These are phyloP conservation scores for Lasaia peninsularis DNA, from an alignment of 1,140 invertebrate species.

Conservation along the genomic window DNA sequence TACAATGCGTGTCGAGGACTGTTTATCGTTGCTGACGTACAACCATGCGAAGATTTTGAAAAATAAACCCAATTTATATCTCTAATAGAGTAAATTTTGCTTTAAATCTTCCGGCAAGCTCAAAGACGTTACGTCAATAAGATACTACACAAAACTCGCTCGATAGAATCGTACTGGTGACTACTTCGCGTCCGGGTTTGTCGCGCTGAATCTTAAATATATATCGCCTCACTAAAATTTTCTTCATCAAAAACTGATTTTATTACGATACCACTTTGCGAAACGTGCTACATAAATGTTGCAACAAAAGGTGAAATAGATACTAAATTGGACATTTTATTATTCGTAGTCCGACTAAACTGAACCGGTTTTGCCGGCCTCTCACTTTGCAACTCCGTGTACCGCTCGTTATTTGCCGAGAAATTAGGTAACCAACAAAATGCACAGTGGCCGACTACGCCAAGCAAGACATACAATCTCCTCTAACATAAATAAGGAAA, in stretches of 20 bases:
- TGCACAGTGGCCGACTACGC: constrained; percentile 53
- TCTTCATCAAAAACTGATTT: background rate
- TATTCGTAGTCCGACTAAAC: constrained; percentile 56
- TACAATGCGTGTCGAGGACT: constrained; percentile 68
- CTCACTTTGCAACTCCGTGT: constrained; percentile 70
- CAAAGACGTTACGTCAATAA: constrained; percentile 71
- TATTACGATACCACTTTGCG: constrained; percentile 10
- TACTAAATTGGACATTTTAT: constrained; percentile 29
- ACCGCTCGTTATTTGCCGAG: constrained; percentile 63
- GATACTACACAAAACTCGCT: constrained; percentile 67
- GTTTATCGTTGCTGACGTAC: constrained; percentile 70
- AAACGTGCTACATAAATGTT: constrained; percentile 16
- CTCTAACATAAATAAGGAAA: constrained; percentile 13
- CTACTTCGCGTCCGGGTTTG: constrained; percentile 66
- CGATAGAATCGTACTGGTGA: constrained; percentile 55
- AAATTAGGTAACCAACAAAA: constrained; percentile 75
- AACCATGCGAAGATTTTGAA: constrained; percentile 2
- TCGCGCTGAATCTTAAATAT: constrained; percentile 49
- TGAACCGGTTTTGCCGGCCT: constrained; percentile 71
- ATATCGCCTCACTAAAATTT: constrained; percentile 38
- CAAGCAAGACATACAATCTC: constrained; percentile 47
- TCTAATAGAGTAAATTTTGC: constrained; percentile 51
- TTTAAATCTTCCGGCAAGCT: constrained; percentile 49
- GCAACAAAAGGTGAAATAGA: constrained; percentile 16
- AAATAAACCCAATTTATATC: constrained; percentile 20